These are phyloP conservation scores for Spodoptera littoralis DNA, from an alignment of 2,888 invertebrate genomes.

Conservation along the genomic window DNA sequence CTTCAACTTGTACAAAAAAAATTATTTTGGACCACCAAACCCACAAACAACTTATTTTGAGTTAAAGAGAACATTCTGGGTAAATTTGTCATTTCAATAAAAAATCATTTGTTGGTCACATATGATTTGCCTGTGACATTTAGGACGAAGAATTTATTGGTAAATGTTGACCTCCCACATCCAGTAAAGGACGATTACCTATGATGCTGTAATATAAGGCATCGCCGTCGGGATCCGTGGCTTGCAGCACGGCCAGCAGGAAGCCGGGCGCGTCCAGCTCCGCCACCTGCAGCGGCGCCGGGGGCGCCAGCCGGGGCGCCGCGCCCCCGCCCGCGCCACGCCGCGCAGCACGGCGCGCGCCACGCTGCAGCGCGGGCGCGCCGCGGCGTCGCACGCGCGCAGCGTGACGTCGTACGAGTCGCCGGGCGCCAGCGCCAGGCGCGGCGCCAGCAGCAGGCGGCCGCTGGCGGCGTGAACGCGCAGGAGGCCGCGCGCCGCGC, in stretches of 20 bases:
- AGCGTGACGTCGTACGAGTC: conserved; percentile 79
- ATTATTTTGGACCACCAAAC: no score
- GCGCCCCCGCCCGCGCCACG: conserved; percentile 88
- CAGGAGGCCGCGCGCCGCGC: conserved; percentile 93
- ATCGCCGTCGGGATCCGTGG: conserved; percentile 95
- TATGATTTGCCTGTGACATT: no score
- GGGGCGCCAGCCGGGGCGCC: conserved; percentile 90
- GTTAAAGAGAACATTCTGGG: no score
- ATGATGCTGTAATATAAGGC: conserved; percentile 97
- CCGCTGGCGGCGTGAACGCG: conserved; percentile 95
- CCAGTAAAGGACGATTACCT: conserved; percentile 80
- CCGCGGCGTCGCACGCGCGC: conserved; percentile 94
- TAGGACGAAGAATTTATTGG: no score
- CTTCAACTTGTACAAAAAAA: no score
- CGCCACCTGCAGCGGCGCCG: conserved; percentile 92
- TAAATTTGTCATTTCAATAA: no score
- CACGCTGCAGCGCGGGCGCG: conserved; percentile 92
- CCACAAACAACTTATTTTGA: no score
- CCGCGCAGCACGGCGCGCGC: conserved; percentile 92
- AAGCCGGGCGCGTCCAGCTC: conserved; percentile 96
- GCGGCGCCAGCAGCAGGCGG: conserved; percentile 92
- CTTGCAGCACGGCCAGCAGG: conserved; percentile 95
- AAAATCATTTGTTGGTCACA: no score
- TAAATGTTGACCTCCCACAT: no score
- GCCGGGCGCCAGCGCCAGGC: conserved; percentile 90